A percentile compares a stretch with the other conserved stretches of the same genome.
phyloP scores from a whole-genome alignment of 2,113 vertebrate species.

The Girardinichthys multiradiatus region DNA sequence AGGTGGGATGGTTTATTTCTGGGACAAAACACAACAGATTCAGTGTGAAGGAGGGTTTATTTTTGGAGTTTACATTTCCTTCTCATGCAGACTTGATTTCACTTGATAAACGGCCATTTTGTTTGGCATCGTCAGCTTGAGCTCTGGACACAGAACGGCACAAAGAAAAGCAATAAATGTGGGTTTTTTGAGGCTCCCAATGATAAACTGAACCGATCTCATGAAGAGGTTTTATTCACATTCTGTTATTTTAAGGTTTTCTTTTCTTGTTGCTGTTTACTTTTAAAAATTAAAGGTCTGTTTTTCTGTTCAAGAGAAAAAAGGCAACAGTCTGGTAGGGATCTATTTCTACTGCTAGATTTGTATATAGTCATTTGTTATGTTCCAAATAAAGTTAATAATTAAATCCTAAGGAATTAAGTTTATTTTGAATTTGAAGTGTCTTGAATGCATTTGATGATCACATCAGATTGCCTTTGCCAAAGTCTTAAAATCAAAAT shows the following conservation, averaged over 20 bases:
- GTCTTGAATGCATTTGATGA: slow-evolving; percentile 54
- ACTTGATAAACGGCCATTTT: slow-evolving; percentile 41
- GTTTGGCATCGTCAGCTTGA: slow-evolving; percentile 15
- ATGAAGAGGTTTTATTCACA: slow-evolving; percentile 54
- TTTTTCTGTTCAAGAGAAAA: slow-evolving; percentile 74
- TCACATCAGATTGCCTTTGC: slow-evolving; percentile 47
- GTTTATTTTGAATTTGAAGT: slow-evolving; percentile 58
- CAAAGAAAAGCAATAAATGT: slow-evolving; percentile 26
- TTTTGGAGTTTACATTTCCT: slow-evolving; percentile 59
- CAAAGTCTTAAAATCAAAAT: slow-evolving; percentile 54
- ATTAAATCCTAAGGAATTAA: slow-evolving; percentile 63
- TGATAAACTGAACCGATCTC: slow-evolving; percentile 40
- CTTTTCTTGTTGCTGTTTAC: slow-evolving; percentile 49
- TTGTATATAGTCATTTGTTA: slow-evolving; percentile 90
- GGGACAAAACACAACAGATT: slow-evolving; percentile 28
- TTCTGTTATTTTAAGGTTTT: slow-evolving; percentile 24
- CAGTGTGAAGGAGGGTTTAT: slow-evolving; percentile 56
- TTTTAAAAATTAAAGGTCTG: slow-evolving; percentile 74
- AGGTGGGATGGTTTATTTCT: slow-evolving; percentile 50
- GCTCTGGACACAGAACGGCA: slow-evolving; percentile 32
- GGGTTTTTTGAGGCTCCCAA: slow-evolving; percentile 28
- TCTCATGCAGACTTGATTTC: slow-evolving; percentile 40
- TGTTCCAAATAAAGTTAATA: slow-evolving; percentile 92
- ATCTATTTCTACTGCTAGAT: slow-evolving; percentile 80
- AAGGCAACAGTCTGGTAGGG: slow-evolving; percentile 63